Evolutionary conservation across 2,797 vertebrate species (phyloP), one percentile per base, ranked within the genome.

Genomic region (Merluccius polli): DNA sequence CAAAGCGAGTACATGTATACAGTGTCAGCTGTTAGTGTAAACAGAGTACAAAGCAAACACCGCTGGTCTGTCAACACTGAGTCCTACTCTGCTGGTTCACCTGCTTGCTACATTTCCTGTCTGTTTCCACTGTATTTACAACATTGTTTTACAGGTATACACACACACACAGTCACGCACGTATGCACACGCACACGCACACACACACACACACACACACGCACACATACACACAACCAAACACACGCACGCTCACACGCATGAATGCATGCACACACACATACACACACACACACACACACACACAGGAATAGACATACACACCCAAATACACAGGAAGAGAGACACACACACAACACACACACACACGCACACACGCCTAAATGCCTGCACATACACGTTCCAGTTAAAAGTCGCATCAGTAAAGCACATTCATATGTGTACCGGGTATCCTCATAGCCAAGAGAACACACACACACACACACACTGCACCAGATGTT

Each of bases 401-500:
- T 38, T 36, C 70, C 59, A 65, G n/a, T 65, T 65, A 65, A 65
- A 59, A 65, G 59, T 65, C 59, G 4, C n/a, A 65, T 59, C 59
- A 65, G 52, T 24, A 68, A 68, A 30, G 29, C 10, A 44, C 30
- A 52, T 30, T 18, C 29, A 29, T 73, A 30, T 18, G 72, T 29
- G 73, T 35, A 21, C 30, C 48, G 32, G 52, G 59, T 32, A 63
- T 52, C 21, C 73, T 33, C 73, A 73, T 32, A 73, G 44, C 52
- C 73, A 35, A 21, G 6, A 12, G n/a, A 16, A 69, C 7, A 30
- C 67, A 69, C 67, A 69, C 68, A 79, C 69, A 32, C 4, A 76
- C 73, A 69, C 77, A 63, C 0, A 2, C 72, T 41, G 74, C 41
- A 81, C 86, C 88, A 89, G 89, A 90, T 90, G 90, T 89, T 90